These are phyloP conservation scores for Ooceraea biroi DNA, from an alignment of 1,140 invertebrate species.

Conservation along the genomic window DNA sequence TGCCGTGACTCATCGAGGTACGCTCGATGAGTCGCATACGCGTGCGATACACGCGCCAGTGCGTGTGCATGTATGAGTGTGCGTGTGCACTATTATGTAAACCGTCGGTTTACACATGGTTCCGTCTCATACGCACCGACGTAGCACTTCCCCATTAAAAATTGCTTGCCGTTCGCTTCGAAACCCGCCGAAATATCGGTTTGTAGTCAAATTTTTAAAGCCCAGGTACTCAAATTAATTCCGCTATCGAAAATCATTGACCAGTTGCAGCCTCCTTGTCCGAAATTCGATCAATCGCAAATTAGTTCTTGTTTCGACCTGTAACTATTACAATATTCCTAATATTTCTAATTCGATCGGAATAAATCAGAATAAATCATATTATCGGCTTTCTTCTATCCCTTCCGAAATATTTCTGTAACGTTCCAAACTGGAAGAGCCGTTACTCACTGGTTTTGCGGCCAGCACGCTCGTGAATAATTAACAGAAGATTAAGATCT, in stretches of 20 bases:
- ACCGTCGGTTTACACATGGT: constrained; percentile 47
- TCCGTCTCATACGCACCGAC: neutral
- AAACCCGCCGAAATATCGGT: constrained; percentile 1
- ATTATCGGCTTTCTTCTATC: neutral
- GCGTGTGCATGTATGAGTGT: constrained; percentile 19
- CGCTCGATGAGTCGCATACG: constrained; percentile 22
- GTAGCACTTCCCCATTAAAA: constrained; percentile 7
- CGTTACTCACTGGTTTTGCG: constrained; percentile 28
- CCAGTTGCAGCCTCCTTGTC: neutral
- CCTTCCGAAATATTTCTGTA: neutral
- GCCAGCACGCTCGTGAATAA: constrained; percentile 25
- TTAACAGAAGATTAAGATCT: constrained; percentile 23
- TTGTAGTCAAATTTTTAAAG: neutral
- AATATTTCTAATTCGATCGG: too few species aligned
- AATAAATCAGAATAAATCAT: neutral
- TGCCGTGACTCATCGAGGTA: constrained; percentile 63
- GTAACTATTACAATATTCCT: neutral
- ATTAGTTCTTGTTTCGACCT: neutral
- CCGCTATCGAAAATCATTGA: neutral
- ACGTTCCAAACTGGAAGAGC: constrained; percentile 3
- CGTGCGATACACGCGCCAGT: constrained; percentile 26
- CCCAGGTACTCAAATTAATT: neutral
- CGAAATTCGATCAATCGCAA: neutral
- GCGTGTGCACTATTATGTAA: constrained; percentile 65
- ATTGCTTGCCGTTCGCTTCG: constrained; percentile 22